These are phyloP conservation scores for Bradypodion ventrale DNA, from an alignment of 2,797 vertebrate species.

Conservation along the genomic window DNA sequence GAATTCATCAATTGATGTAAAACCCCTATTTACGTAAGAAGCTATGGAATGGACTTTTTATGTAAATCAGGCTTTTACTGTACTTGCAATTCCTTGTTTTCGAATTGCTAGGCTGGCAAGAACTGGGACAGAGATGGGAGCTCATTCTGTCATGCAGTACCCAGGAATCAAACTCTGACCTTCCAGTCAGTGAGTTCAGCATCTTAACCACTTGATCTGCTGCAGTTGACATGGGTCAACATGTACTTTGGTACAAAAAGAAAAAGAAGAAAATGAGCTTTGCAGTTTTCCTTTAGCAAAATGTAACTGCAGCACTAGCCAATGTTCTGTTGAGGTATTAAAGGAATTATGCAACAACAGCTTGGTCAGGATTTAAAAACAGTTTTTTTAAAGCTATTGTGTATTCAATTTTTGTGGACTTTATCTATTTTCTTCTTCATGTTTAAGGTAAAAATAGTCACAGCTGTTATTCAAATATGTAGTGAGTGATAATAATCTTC, in stretches of 20 bases:
- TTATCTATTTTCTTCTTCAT: constrained; percentile 17
- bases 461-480: constrained; percentile 4
- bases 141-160: too few relatives aligned
- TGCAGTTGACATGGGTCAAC: too few relatives aligned
- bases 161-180: too few relatives aligned
- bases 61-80: too few relatives aligned
- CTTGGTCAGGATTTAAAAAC: constrained; percentile 20
- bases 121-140: too few relatives aligned
- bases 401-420: constrained; percentile 14
- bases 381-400: constrained; percentile 7
- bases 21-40: too few relatives aligned
- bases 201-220: too few relatives aligned
- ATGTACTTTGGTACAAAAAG: not conserved
- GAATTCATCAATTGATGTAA: too few relatives aligned
- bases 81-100: too few relatives aligned
- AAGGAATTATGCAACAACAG: not conserved
- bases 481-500: constrained; percentile 22
- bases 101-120: too few relatives aligned
- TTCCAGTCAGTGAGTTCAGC: too few relatives aligned
- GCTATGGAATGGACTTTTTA: too few relatives aligned
- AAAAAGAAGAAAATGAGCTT: not conserved
- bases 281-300: not conserved
- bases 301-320: not conserved
- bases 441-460: constrained; percentile 19
- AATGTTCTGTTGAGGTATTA: not conserved